These are phyloP conservation scores for Drosophila kepulauana DNA, from an alignment of 1,140 invertebrate genomes.

Conservation along the genomic window DNA sequence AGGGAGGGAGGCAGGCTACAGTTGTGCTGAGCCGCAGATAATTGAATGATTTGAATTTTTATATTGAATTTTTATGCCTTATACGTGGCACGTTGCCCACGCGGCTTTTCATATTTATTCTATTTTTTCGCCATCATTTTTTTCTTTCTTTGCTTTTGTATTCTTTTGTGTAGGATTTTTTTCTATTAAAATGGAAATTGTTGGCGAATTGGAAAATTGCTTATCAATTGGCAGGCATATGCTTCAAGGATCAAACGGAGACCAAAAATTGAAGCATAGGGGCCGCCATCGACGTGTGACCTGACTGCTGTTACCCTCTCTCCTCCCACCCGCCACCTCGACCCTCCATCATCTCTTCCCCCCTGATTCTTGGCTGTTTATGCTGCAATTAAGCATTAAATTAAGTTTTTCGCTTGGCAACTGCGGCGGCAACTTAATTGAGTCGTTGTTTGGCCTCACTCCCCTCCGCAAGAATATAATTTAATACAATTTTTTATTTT, in stretches of 20 bases:
- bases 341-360: neutral
- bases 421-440: conserved; percentile 65
- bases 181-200: conserved; percentile 83
- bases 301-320: conserved; percentile 4
- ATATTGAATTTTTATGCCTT: conserved; percentile 71
- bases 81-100: conserved; percentile 37
- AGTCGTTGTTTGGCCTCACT: conserved; percentile 41
- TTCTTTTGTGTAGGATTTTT: conserved; percentile 55
- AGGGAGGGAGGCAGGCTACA: conserved; percentile 13
- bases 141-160: conserved; percentile 13
- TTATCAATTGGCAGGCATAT: conserved; percentile 78
- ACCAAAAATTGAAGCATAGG: conserved; percentile 56
- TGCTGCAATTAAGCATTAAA: conserved; percentile 75
- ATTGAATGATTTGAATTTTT: conserved; percentile 84
- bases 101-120: conserved; percentile 57
- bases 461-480: no score
- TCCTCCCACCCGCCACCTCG: neutral
- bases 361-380: conserved; percentile 14
- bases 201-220: conserved; percentile 82
- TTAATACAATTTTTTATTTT: conserved; percentile 21
- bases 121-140: conserved; percentile 35
- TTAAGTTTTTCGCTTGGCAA: conserved; percentile 67
- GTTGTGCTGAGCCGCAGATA: conserved; percentile 74
- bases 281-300: conserved; percentile 19
- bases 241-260: conserved; percentile 71